Evolutionary conservation across 2,113 vertebrate species (phyloP), one percentile per base, ranked within the genome.

Genomic region (Cyanoliseus patagonus): DNA sequence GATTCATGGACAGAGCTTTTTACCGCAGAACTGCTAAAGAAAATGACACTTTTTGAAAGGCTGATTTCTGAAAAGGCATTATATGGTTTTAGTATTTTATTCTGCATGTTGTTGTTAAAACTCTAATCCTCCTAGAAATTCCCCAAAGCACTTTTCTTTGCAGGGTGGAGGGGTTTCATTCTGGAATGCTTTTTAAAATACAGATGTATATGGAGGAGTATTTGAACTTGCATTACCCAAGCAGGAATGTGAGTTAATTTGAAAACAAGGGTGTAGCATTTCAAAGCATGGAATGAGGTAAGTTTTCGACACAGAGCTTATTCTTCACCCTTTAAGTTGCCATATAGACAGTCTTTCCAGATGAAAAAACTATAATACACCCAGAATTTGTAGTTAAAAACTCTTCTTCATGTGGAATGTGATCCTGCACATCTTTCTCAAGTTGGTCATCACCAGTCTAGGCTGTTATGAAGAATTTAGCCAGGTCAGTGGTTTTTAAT

Each of bases 81-180:
- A 59, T 73, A 83, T 64, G 33, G 63, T 52, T 85, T 91, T 53
- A 76, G 39, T 83, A 92, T 77, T 90, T 94, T 42, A 79, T 83
- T 77, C 72, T 93, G 18, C 31, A 4, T 42, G 35, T 52, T 96
- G 52, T 72, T 94, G 47, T 62, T 94, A 78, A 80, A 93, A 37
- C 67, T 90, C 59, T 88, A 93, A 77, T 76, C 79, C 82, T 88
- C 92, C 84, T 70, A 88, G 72, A 83, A 90, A 93, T 76, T 88
- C 84, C 87, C 52, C 18, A 77, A 70, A 90, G 82, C 30, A 24
- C 87, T 97, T 78, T 91, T 85, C 74, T 53, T 82, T 79, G 68
- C 2, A 3, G 24, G 9, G n/a, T 70, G 57, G 70, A 66, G 53
- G 55, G 72, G 10, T 5, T 33, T 89, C 62, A 46, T 83, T 95